Evolutionary conservation across 2,113 vertebrate species (phyloP).

Genomic region (Cephalopterus ornatus): DNA sequence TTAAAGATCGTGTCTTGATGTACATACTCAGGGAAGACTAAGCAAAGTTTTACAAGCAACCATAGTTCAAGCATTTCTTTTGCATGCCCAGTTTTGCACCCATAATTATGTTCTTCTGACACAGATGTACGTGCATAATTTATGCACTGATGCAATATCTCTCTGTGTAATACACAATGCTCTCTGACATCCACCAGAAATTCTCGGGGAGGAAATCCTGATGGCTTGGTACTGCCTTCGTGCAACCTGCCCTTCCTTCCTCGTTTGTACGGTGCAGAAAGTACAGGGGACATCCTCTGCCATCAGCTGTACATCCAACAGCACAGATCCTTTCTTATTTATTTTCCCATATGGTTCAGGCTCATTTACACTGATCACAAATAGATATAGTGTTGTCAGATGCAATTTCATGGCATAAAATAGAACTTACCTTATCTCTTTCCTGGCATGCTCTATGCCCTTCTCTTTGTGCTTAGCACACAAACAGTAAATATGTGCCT

Average conservation of each 20-base stretch:
- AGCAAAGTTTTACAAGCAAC: neutral
- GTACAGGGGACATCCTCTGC: neutral
- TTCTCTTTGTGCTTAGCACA: neutral
- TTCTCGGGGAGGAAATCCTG: neutral
- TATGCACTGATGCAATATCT: neutral
- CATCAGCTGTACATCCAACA: neutral
- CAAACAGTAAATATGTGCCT: neutral
- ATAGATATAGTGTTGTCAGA: neutral
- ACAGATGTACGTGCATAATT: neutral
- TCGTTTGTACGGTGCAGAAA: neutral
- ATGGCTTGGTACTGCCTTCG: neutral
- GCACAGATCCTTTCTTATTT: neutral
- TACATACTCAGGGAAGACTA: neutral
- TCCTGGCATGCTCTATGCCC: neutral
- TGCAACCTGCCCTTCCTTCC: neutral
- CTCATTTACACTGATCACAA: neutral
- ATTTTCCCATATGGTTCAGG: neutral
- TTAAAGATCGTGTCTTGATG: neutral
- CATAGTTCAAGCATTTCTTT: neutral
- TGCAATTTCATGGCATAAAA: neutral
- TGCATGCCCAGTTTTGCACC: neutral
- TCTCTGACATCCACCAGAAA: neutral
- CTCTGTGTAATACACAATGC: neutral
- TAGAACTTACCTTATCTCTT: neutral
- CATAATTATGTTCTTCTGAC: neutral